Evolutionary conservation across 2,113 vertebrate genomes (phyloP).

Genomic region (Bufo bufo): DNA sequence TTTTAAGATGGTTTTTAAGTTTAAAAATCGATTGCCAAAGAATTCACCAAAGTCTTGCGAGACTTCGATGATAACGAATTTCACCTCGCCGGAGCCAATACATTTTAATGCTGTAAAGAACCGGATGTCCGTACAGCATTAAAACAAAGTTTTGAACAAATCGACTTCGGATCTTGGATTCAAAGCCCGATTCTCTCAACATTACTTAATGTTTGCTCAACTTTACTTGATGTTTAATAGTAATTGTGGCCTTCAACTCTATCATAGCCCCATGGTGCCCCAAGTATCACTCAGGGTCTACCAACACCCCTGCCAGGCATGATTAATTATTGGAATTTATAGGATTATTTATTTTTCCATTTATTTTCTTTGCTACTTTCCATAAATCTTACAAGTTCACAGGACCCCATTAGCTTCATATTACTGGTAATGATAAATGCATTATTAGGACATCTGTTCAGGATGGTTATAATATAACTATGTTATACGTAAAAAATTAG

Average conservation of each 20-base stretch:
- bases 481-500: conserved; percentile 21
- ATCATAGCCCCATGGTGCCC: background rate
- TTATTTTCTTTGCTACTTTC: background rate
- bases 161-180: no score
- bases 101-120: no score
- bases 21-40: no score
- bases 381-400: background rate
- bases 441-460: conserved; percentile 49
- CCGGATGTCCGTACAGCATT: no score
- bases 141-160: no score
- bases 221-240: background rate
- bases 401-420: conserved; percentile 8
- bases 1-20: no score
- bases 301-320: background rate
- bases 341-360: background rate
- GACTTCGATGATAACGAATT: no score
- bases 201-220: no score
- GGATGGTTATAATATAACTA: conserved; percentile 31
- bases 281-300: background rate
- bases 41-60: no score
- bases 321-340: background rate
- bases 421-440: conserved; percentile 44
- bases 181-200: no score
- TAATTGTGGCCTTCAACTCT: background rate
- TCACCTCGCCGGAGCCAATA: no score